Conservation (phyloP, 2,113 vertebrate species). For the Rhegmatorhina hoffmannsi region DNA sequence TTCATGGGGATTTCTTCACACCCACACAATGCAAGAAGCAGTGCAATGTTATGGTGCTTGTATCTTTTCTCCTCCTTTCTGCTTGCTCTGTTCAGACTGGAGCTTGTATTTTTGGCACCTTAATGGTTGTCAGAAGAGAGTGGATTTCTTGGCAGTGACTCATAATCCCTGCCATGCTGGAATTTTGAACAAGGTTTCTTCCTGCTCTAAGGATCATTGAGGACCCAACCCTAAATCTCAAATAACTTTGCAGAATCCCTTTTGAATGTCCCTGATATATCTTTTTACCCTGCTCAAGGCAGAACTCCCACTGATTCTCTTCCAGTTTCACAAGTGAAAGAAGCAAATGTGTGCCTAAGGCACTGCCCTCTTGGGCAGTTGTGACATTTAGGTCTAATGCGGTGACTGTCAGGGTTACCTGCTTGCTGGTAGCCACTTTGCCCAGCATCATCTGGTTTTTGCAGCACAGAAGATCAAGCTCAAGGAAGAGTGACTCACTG, state of each 20-base stretch:
- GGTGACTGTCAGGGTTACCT: background rate
- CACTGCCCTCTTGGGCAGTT: background rate
- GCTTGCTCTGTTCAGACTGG: background rate
- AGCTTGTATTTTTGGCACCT: background rate
- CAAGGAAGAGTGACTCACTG: background rate
- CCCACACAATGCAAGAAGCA: background rate
- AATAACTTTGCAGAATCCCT: background rate
- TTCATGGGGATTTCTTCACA: slow-evolving; percentile 25
- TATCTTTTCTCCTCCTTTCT: background rate
- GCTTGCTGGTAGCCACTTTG: background rate
- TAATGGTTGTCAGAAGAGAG: background rate
- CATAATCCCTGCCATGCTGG: background rate
- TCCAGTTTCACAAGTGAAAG: background rate
- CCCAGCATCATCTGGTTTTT: background rate
- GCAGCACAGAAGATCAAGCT: background rate
- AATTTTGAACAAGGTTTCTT: background rate
- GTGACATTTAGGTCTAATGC: background rate
- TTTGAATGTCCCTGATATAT: background rate
- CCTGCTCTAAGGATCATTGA: background rate
- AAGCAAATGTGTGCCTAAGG: background rate
- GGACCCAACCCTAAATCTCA: background rate
- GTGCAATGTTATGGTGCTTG: background rate
- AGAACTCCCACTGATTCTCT: background rate
- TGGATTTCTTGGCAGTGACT: background rate
- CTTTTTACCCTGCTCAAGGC: background rate